Evolutionary conservation across 2,113 vertebrate genomes (phyloP).

Genomic region (Aythya baeri): DNA sequence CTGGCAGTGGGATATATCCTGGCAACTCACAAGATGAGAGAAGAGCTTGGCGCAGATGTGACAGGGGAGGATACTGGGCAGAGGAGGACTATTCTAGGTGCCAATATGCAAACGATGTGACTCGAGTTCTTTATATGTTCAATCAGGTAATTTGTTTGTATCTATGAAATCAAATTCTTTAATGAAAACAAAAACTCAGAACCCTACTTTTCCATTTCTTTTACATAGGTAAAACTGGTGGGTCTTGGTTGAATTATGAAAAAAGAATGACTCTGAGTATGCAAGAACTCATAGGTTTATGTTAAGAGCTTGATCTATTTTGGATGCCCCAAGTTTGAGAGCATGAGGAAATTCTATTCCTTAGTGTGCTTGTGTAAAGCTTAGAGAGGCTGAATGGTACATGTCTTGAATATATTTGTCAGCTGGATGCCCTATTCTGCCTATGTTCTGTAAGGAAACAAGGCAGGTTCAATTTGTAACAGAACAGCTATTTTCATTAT

Average conservation of each 20-base stretch:
- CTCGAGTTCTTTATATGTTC: constrained; percentile 92
- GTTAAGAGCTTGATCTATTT: not conserved
- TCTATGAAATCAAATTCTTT: not conserved
- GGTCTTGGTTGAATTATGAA: not conserved
- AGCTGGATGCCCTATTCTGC: not conserved
- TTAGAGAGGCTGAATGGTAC: not conserved
- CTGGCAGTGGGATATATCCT: constrained; percentile 85
- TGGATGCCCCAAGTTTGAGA: not conserved
- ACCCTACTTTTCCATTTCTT: not conserved
- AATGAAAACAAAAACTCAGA: not conserved
- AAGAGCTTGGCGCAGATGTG: constrained; percentile 90
- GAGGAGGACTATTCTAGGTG: constrained; percentile 94
- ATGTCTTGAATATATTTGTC: not conserved
- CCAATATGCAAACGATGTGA: constrained; percentile 96
- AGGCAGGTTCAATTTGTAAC: not conserved
- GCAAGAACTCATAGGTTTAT: not conserved
- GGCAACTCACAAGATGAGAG: constrained; percentile 86
- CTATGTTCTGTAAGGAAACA: not conserved
- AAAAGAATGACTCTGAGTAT: not conserved
- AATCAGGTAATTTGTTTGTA: constrained; percentile 86
- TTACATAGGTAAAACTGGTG: not conserved
- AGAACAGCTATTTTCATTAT: not conserved
- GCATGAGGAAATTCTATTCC: not conserved
- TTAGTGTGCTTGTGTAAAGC: not conserved
- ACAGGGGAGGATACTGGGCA: constrained; percentile 89